Evolutionary conservation across 2,113 vertebrate species (phyloP).

Genomic region (Petromus typicus): DNA sequence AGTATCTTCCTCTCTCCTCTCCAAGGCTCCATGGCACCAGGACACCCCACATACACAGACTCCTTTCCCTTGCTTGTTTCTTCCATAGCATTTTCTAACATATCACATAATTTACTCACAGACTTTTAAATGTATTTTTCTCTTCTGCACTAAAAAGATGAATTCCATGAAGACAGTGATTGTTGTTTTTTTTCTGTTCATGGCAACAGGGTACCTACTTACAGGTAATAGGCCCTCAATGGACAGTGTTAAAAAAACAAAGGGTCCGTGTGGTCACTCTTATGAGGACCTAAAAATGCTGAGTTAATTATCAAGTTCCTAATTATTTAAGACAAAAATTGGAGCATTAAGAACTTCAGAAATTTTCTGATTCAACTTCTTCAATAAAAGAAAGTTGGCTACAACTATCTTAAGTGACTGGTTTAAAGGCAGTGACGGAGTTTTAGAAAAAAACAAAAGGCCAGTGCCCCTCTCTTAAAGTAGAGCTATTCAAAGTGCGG

Average conservation of each 20-base stretch:
- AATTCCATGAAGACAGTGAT: neutral
- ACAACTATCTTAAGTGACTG: neutral
- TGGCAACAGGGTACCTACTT: neutral
- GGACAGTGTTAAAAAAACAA: neutral
- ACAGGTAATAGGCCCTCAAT: neutral
- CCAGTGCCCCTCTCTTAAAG: neutral
- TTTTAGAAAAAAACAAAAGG: neutral
- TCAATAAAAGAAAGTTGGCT: conserved; percentile 30
- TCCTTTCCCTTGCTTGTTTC: neutral
- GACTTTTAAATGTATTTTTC: neutral
- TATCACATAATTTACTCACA: neutral
- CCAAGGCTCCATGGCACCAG: neutral
- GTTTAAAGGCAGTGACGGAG: neutral
- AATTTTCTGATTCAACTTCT: conserved; percentile 37
- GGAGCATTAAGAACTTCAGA: neutral
- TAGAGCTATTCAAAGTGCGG: neutral
- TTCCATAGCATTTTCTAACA: neutral
- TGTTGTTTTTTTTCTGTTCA: neutral
- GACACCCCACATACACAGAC: neutral
- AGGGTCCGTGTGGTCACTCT: neutral
- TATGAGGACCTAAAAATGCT: neutral
- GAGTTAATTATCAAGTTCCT: neutral
- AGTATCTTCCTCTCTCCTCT: neutral
- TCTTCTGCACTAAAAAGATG: neutral
- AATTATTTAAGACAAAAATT: neutral